Evolutionary conservation across 2,888 invertebrate genomes (phyloP), one percentile per base, ranked within the genome.

Genomic region (Pseudoips prasinana): DNA sequence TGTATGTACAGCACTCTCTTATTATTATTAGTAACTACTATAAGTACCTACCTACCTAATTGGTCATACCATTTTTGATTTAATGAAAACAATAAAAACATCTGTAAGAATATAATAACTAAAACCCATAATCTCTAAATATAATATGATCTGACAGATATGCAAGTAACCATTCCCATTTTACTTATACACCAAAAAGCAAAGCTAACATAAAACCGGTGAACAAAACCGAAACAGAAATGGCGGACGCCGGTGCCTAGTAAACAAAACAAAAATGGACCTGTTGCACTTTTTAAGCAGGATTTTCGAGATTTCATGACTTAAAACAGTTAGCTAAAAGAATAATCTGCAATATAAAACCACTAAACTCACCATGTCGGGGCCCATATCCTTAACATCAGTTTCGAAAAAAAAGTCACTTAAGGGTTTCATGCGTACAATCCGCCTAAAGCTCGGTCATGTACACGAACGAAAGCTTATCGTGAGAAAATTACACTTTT

Each of bases 331-430:
- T 48, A 51, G 56, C 46, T 41, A 58, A 48, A 54, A 45, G 33
- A 44, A 38, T 61, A 58, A 53, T 70, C 64, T 73, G 67, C 38
- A 46, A 39, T 32, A 47, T 58, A 46, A 56, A 61, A 44, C 37
- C 31, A 54, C 59, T 58, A 72, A 70, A 86, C 89, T 91, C 89
- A 94, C 94, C 94, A 94, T 94, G 89, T 94, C 94, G 89, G 93
- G 93, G 90, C 93, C 94, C 92, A 93, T 92, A 90, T 93, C 92
- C 91, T 92, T 93, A 92, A 93, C 93, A 91, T 93, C 92, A 85
- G 91, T 86, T 86, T 91, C 90, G 79, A 91, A 91, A 90, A 92
- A 92, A 80, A 91, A 90, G 76, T 90, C 91, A 90, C 91, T 90
- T 89, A 91, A 90, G 79, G 92, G 91, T 91, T 92, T 92, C 92